These are phyloP conservation scores for Aleiodes sp. DNA, from an alignment of 1,140 invertebrate species.

Conservation along the genomic window DNA sequence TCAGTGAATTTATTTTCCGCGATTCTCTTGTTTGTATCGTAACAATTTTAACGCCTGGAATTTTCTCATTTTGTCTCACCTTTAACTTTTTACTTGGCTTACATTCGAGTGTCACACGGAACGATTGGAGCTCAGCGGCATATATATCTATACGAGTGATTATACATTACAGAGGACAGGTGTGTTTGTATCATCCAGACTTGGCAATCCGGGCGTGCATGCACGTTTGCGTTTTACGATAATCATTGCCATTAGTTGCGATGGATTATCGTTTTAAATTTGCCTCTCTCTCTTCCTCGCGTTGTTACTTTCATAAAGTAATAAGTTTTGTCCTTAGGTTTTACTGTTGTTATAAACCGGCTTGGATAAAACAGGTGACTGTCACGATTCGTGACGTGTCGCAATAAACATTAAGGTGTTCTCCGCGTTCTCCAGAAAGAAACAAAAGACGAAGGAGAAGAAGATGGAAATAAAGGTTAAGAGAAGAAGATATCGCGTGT, in stretches of 20 bases:
- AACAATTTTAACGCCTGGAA: neutral
- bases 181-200: slow-evolving; percentile 1
- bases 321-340: neutral
- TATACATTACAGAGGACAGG: slow-evolving; percentile 3
- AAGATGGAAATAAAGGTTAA: neutral
- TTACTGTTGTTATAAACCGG: slow-evolving; percentile 6
- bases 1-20: too few species aligned
- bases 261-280: neutral
- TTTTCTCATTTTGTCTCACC: neutral
- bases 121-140: neutral
- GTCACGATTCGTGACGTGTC: slow-evolving; percentile 8
- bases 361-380: slow-evolving; percentile 14
- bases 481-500: neutral
- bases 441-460: too few species aligned
- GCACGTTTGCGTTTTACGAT: slow-evolving; percentile 4
- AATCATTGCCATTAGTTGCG: slow-evolving; percentile 7
- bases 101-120: neutral
- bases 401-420: neutral
- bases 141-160: neutral
- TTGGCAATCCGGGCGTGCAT: neutral
- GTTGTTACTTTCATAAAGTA: neutral
- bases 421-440: too few species aligned
- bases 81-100: too few species aligned
- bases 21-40: too few species aligned
- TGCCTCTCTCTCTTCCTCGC: neutral